Evolutionary conservation across 2,113 vertebrate genomes (phyloP).

Genomic region (Clarias macrocephalus): DNA sequence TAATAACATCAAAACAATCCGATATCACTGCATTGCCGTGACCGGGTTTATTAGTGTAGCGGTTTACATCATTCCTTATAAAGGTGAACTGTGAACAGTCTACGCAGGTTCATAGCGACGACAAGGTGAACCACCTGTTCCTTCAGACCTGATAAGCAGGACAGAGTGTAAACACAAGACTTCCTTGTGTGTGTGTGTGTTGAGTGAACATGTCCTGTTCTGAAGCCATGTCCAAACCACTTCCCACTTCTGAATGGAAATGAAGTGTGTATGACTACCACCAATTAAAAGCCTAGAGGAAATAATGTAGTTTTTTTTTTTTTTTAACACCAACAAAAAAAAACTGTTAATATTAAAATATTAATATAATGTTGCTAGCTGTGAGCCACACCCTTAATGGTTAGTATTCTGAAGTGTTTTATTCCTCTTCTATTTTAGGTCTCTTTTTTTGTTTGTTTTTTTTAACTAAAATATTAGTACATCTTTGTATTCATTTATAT

Average conservation of each 20-base stretch:
- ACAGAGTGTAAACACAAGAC: slow-evolving; percentile 65
- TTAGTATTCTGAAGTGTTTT: no score
- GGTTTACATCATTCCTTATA: not conserved
- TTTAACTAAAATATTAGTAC: no score
- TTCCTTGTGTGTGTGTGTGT: slow-evolving; percentile 30
- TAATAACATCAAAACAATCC: not conserved
- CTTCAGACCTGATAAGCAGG: not conserved
- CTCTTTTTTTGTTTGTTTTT: no score
- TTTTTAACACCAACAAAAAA: no score
- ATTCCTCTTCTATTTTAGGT: no score
- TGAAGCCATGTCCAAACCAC: not conserved
- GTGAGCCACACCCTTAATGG: no score
- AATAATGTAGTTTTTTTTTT: no score
- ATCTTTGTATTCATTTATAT: no score
- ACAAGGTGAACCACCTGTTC: slow-evolving; percentile 1
- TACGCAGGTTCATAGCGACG: not conserved
- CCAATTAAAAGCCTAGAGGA: not conserved
- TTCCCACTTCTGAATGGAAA: slow-evolving; percentile 4
- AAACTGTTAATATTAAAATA: no score
- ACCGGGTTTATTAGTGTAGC: not conserved
- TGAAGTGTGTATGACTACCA: not conserved
- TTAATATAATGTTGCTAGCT: no score
- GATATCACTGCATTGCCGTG: not conserved
- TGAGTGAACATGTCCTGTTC: not conserved
- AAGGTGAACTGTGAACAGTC: not conserved